Evolutionary conservation across 1,140 invertebrate genomes (phyloP).

Genomic region (Drosophila santomea): DNA sequence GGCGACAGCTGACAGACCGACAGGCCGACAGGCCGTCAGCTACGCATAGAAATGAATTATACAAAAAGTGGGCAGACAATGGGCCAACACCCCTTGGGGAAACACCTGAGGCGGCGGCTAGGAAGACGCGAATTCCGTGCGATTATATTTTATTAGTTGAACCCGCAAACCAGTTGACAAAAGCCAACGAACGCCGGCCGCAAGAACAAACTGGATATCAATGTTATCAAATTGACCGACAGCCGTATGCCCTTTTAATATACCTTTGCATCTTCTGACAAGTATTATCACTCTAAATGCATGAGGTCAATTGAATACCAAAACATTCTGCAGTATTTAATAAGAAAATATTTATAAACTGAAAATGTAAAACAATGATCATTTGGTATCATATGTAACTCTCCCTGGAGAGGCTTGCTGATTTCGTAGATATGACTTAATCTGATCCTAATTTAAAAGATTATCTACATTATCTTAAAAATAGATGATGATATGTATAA

Average conservation of each 20-base stretch:
- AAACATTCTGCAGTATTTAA: too few relatives aligned
- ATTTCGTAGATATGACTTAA: too few relatives aligned
- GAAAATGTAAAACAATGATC: too few relatives aligned
- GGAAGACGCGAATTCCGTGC: constrained; percentile 56
- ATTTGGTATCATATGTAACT: too few relatives aligned
- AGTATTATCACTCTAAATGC: too few relatives aligned
- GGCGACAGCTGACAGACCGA: constrained; percentile 70
- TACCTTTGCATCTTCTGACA: too few relatives aligned
- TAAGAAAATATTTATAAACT: too few relatives aligned
- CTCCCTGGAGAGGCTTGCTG: too few relatives aligned
- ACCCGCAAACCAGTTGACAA: constrained; percentile 56
- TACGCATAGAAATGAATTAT: constrained; percentile 79
- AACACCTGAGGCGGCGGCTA: constrained; percentile 65
- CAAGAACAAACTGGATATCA: constrained; percentile 8
- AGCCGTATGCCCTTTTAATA: constrained; percentile 30
- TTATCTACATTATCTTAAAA: not conserved
- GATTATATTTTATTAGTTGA: constrained; percentile 68
- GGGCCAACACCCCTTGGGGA: constrained; percentile 56
- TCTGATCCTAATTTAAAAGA: not conserved
- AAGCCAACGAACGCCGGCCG: constrained; percentile 42
- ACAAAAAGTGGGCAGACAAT: constrained; percentile 62
- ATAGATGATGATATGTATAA: too few relatives aligned
- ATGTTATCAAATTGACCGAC: not conserved
- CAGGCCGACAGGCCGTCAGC: constrained; percentile 57
- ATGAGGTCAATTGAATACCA: too few relatives aligned